Percentiles rank a stretch among this genome's conserved stretches.
These are phyloP conservation scores for Pelusios castaneus DNA, from an alignment of 2,113 vertebrate genomes.

Conservation along the genomic window DNA sequence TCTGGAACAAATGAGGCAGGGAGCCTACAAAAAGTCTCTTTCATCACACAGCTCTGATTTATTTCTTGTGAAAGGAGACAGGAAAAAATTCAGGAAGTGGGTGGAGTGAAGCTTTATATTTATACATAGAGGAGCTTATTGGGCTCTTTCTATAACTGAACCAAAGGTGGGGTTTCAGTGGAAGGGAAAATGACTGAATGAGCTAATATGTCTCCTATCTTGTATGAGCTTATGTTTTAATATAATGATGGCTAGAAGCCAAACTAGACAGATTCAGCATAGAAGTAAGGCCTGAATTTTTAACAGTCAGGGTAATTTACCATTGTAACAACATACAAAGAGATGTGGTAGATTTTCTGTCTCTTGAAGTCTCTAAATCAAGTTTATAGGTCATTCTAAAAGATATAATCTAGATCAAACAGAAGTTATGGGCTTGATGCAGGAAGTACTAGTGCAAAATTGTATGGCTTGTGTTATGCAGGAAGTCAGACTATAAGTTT, in stretches of 20 bases:
- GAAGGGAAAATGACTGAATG: background rate
- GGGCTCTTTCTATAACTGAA: background rate
- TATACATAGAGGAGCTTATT: background rate
- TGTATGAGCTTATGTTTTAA: background rate
- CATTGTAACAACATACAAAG: background rate
- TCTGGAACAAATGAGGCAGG: background rate
- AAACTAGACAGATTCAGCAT: background rate
- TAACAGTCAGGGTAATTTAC: background rate
- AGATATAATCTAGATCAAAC: background rate
- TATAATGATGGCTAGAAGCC: background rate
- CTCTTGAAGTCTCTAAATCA: background rate
- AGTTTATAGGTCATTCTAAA: background rate
- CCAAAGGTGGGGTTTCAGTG: background rate
- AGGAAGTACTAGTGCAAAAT: background rate
- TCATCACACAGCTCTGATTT: background rate
- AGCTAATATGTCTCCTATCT: background rate
- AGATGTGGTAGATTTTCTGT: background rate
- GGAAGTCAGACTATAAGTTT: background rate
- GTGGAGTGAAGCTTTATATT: background rate
- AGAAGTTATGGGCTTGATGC: rapidly evolving
- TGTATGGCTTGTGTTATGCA: background rate
- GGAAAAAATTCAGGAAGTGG: background rate
- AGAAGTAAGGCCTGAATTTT: background rate
- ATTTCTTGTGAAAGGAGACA: background rate
- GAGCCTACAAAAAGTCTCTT: background rate